Percentiles rank a stretch among this genome's conserved stretches.
phyloP scores from a whole-genome alignment of 2,888 invertebrate genomes.

The Terebella lapidaria region DNA sequence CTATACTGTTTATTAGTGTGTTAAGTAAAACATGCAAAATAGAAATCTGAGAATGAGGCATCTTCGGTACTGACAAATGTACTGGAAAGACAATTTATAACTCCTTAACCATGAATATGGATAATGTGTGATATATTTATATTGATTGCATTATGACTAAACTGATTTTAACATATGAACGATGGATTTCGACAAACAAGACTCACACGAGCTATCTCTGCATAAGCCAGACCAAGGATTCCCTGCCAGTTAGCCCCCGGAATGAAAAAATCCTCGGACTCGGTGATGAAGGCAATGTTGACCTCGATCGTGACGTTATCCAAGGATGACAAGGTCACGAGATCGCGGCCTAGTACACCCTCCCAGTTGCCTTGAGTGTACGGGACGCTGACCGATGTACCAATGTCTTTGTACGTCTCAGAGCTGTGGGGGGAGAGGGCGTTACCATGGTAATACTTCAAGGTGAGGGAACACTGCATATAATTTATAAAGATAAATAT shows the following conservation, averaged over 20 bases:
- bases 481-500: too few relatives aligned
- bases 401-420: constrained; percentile 49
- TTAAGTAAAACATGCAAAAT: too few relatives aligned
- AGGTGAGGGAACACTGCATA: too few relatives aligned
- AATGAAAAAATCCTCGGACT: constrained; percentile 61
- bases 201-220: constrained; percentile 42
- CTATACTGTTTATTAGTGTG: too few relatives aligned
- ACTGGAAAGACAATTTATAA: too few relatives aligned
- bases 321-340: constrained; percentile 52
- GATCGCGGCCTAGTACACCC: constrained; percentile 57
- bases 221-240: constrained; percentile 62
- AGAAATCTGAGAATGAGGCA: too few relatives aligned
- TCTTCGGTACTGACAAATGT: too few relatives aligned
- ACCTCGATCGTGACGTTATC: constrained; percentile 55
- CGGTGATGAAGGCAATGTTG: constrained; percentile 60
- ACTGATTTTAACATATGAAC: too few relatives aligned
- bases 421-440: constrained; percentile 47
- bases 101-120: too few relatives aligned
- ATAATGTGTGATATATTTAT: too few relatives aligned
- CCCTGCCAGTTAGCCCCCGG: constrained; percentile 64
- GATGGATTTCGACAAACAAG: too few relatives aligned
- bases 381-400: constrained; percentile 46
- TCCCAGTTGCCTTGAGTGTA: constrained; percentile 63
- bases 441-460: neutral
- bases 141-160: too few relatives aligned